Evolutionary conservation across 2,797 vertebrate species (phyloP).

Genomic region (Aphelocoma californica): DNA sequence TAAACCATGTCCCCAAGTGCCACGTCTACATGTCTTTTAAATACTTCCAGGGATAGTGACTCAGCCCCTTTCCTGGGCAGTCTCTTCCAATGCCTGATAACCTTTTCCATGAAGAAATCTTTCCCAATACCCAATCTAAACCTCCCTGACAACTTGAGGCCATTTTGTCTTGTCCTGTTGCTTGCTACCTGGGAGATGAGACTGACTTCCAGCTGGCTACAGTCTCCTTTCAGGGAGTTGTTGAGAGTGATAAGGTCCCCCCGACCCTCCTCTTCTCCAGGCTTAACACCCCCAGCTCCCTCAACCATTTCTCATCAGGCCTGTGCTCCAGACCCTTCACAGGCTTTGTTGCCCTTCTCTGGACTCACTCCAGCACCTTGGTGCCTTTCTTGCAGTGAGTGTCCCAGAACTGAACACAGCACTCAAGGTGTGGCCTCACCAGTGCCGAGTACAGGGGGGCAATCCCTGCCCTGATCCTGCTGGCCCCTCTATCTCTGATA

Average conservation of each 20-base stretch:
- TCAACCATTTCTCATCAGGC: neutral
- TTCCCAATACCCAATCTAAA: neutral
- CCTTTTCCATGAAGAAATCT: neutral
- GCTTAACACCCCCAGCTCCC: fast-evolving
- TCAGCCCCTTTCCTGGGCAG: neutral
- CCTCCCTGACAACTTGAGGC: neutral
- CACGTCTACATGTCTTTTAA: neutral
- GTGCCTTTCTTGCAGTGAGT: fast-evolving
- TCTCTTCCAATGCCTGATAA: neutral
- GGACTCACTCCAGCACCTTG: fast-evolving
- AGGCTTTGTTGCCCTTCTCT: neutral
- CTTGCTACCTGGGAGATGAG: neutral
- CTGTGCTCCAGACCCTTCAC: neutral
- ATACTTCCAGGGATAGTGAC: neutral
- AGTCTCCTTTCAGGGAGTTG: neutral
- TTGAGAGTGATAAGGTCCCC: neutral
- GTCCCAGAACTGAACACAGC: neutral
- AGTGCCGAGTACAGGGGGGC: fast-evolving
- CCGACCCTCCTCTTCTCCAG: neutral
- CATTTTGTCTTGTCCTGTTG: neutral
- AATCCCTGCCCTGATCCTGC: fast-evolving
- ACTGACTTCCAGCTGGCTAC: fast-evolving
- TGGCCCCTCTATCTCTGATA: neutral
- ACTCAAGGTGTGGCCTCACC: fast-evolving
- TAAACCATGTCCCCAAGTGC: neutral